Base-by-base conservation (phyloP, 2,888 invertebrate genomes). In the Euphydryas editha region DNA sequence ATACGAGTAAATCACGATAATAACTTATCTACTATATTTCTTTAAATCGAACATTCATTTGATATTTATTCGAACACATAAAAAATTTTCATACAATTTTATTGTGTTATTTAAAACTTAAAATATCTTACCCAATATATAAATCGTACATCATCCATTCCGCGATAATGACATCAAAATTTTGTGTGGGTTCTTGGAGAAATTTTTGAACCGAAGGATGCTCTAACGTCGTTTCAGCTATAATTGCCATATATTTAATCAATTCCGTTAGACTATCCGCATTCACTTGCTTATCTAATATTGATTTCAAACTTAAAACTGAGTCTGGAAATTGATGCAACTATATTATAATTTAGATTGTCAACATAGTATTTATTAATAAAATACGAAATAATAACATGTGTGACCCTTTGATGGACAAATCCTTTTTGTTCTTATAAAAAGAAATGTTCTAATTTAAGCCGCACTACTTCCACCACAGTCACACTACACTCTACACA, bases 101-200 rank as follows among this genome's bases (percentile, higher is more conserved):
- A 39, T 39, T 2, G 11, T 11, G 39, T 11, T 39, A 3, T 13
- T 13, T 2, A 39, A 39, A 39, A 15, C 7, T 0, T 39, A 15
- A 39, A 15, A 39, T 30, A 6, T 54, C 71, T 69, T 55, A 75
- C 75, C 73, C 71, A 46, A 70, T 60, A 56, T 70, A 65, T 21
- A 71, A 18, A n/a, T 74, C 73, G 13, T 59, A 75, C 54, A 82
- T 85, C 78, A 87, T 75, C 78, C 83, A 87, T 67, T 88, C 87
- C 3, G 76, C 77, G 15, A 88, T 73, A 1, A 86, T 76, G 1
- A 79, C 76, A 65, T 88, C 88, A 56, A 86, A 85, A 0, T 73
- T 65, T 62, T 78, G 70, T 0, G 55, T 77, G 71, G 7, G 76
- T 72, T 36, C 37, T 65, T 63, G 75, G 63, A 61, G 64, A n/a